These are phyloP conservation scores for Tapirus terrestris DNA, from an alignment of 2,113 vertebrate species.

Conservation along the genomic window DNA sequence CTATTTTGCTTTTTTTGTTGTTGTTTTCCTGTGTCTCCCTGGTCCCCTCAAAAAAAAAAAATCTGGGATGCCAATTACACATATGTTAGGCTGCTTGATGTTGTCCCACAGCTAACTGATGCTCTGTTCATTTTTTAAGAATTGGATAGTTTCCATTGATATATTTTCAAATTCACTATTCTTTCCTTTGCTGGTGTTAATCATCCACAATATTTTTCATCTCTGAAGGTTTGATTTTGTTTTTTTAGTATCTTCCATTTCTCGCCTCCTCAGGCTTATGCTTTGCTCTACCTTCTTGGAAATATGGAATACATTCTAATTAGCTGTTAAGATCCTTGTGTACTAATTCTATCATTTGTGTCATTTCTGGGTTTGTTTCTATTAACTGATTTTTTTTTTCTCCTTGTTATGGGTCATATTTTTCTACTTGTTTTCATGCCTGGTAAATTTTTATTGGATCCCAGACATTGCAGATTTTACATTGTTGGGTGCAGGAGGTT, in stretches of 20 bases:
- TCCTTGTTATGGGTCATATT: background rate
- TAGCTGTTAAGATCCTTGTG: background rate
- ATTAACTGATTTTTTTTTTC: background rate
- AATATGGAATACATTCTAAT: background rate
- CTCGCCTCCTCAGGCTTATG: background rate
- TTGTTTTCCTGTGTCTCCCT: background rate
- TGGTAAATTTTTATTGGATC: background rate
- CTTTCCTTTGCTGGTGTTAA: background rate
- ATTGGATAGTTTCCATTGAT: background rate
- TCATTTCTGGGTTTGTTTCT: background rate
- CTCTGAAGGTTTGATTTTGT: background rate
- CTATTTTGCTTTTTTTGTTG: background rate
- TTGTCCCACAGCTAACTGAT: background rate
- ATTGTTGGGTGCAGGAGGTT: background rate
- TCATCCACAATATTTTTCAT: background rate
- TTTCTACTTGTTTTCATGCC: slow-evolving; percentile 18
- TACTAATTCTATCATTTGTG: background rate
- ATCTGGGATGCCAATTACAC: background rate
- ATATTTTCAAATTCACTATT: background rate
- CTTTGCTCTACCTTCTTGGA: background rate
- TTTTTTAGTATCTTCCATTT: background rate
- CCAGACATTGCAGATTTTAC: background rate
- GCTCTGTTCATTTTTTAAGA: background rate
- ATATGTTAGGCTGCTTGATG: background rate
- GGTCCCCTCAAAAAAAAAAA: background rate